Percentiles rank a stretch among this genome's conserved stretches.
Conservation (phyloP, 2,113 vertebrate genomes). For the Rhinopomastus cyanomelas region DNA sequence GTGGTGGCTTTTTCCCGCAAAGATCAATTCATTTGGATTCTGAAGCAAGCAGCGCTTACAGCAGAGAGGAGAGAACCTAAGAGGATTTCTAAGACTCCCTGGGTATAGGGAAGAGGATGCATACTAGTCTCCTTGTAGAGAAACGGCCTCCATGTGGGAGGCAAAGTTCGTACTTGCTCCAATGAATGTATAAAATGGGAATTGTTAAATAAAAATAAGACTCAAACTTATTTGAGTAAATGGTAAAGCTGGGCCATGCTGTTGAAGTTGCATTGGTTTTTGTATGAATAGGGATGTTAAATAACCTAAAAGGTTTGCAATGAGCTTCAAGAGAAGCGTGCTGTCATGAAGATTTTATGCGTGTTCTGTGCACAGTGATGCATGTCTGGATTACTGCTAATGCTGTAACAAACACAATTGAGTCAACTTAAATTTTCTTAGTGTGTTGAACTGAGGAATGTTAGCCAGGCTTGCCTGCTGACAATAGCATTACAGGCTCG, state of each 20-base stretch:
- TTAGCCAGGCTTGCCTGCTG: not conserved
- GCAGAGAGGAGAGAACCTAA: not conserved
- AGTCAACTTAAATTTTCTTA: not conserved
- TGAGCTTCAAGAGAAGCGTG: not conserved
- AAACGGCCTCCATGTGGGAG: not conserved
- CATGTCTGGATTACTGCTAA: not conserved
- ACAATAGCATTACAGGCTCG: not conserved
- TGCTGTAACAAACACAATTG: not conserved
- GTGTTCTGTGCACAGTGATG: not conserved
- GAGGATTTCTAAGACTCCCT: not conserved
- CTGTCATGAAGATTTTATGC: not conserved
- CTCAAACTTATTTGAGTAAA: too few species aligned
- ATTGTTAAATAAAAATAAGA: not conserved
- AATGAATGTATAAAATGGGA: not conserved
- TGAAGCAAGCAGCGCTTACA: not conserved
- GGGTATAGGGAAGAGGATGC: not conserved
- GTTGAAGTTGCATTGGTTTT: not conserved
- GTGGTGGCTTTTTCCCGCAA: not conserved
- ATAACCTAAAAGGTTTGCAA: not conserved
- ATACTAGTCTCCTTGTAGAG: not conserved
- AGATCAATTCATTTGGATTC: not conserved
- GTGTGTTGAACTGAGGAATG: not conserved
- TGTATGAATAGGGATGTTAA: not conserved
- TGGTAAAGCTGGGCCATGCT: not conserved
- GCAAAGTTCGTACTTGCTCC: not conserved